Evolutionary conservation across 2,888 invertebrate genomes (phyloP), one percentile per base, ranked within the genome.

Genomic region (Netelia melanura): DNA sequence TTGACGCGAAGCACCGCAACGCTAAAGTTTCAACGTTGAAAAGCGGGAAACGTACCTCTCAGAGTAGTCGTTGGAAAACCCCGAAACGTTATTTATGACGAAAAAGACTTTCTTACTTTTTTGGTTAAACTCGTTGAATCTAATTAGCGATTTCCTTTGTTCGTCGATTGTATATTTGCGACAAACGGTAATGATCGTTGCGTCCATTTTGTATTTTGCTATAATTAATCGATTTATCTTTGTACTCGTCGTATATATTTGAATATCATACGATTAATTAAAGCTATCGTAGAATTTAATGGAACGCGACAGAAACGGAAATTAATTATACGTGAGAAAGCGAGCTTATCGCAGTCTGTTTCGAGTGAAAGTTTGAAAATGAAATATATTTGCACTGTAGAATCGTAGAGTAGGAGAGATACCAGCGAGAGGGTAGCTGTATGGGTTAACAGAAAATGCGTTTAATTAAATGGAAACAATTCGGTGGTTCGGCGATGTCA

Each of bases 401-500:
- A 44, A 65, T 30, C n/a, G 67, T n/a, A 21, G 17, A 44, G 44
- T 30, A 64, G 5, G 30, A 17, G 54, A 70, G 54, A 52, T 23
- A 52, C 21, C 1, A 21, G 21, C 21, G 21, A 56, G 0, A 1
- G 71, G 10, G 44, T 43, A 14, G 2, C 10, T 8, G 21, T 64
- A 44, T 43, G 62, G 61, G 30, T 17, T 64, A 87, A 85, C 84
- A 86, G 89, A 89, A 91, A 91, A 90, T 91, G 90, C 90, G 87
- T 90, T 91, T 91, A 92, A 92, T 92, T 91, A 92, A 91, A 91
- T 89, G 89, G 86, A 89, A 90, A 90, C 90, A 90, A 89, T 89
- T 89, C 87, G 56, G 52, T 65, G 82, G 68, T 79, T 81, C 56
- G 76, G 72, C 48, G 84, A 21, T 78, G 75, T 72, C 79, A 76